Conservation (phyloP, 2,797 vertebrate species). For the Mus caroli region DNA sequence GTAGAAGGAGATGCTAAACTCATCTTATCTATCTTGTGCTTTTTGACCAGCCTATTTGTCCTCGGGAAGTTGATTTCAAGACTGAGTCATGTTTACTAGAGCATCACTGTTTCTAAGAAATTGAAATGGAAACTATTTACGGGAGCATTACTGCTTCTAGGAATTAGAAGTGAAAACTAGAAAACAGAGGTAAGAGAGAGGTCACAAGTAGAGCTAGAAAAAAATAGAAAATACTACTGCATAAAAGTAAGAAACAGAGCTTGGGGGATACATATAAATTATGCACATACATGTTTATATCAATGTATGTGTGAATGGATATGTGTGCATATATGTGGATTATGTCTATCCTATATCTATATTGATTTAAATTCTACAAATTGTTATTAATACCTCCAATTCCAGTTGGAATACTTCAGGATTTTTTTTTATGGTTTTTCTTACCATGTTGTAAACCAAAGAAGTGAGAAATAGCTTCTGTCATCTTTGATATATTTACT, state of each 20-base stretch:
- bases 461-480: neutral
- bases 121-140: neutral
- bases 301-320: neutral
- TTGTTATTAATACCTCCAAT: neutral
- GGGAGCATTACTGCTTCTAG: neutral
- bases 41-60: neutral
- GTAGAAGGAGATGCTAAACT: neutral
- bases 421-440: neutral
- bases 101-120: neutral
- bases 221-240: neutral
- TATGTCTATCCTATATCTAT: neutral
- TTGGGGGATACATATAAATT: neutral
- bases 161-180: neutral
- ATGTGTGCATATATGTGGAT: neutral
- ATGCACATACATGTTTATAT: neutral
- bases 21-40: neutral
- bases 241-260: neutral
- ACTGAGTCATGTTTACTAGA: neutral
- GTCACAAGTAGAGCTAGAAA: neutral
- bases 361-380: neutral
- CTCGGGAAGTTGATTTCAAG: constrained; percentile 1
- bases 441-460: neutral
- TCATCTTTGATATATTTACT: neutral
- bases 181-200: neutral
- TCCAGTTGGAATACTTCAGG: neutral